Evolutionary conservation across 2,888 invertebrate species (phyloP), one percentile per base, ranked within the genome.

Genomic region (Melangyna quadrimaculata): DNA sequence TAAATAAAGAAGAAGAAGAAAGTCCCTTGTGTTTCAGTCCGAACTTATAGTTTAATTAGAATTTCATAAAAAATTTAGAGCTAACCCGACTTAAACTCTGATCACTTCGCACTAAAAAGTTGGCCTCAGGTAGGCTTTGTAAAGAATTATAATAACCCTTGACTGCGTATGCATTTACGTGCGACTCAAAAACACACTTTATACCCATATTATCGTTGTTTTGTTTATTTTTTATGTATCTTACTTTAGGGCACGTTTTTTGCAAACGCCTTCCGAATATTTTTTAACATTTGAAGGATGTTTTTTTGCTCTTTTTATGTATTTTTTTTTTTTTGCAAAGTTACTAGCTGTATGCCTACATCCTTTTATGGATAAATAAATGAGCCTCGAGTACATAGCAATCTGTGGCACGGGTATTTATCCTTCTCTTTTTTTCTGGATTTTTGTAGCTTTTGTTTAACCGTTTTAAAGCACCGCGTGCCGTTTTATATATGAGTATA

Each of bases 291-390:
- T 82, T 78, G 61, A 73, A 78, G 61, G 55, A 73, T 69, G 35
- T 59, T 59, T 35, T 59, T 59, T 35, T 57, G 32, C 35, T 5
- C 27, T 27, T 51, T 74, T 45, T 55, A n/a, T 43, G 29, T 53
- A 29, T 35, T 1, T 32, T 9, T 24, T 45, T 65, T 27, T 35
- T 51, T 55, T 27, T 29, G 43, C 14, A 22, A n/a, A 35, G 32
- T 51, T 71, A 51, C 40, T 53, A 35, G 61, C 35, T 27, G n/a
- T 51, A 43, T 29, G 45, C 55, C 37, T 57, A 14, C 19, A 65
- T 70, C 53, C 67, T 79, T 84, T 79, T 75, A 84, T 75, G 84
- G 80, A 72, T 53, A 80, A 84, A 84, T 80, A 80, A 84, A 80
- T 84, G 80, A 84, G 80, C 71, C 32, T 75, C 61, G 75, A 84